phyloP scores from a whole-genome alignment of 2,797 vertebrate genomes.

The Sebastiscus albofasciatus region DNA sequence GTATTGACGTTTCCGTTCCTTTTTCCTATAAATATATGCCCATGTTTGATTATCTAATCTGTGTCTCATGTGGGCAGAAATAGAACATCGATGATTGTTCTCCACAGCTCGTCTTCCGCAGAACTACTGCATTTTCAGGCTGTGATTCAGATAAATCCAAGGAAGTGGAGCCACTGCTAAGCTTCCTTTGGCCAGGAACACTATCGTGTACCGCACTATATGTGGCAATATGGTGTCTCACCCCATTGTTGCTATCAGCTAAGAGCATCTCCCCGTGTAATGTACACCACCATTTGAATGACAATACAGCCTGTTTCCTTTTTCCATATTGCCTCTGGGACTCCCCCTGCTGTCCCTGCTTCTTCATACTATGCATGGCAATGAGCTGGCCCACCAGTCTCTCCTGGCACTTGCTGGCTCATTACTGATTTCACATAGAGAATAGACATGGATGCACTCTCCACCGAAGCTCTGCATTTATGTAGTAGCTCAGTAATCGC shows the following conservation, averaged over 20 bases:
- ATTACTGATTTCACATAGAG: conserved; percentile 62
- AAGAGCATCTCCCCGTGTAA: conserved; percentile 43
- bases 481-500: conserved; percentile 45
- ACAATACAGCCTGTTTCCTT: conserved; percentile 47
- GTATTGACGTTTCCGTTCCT: conserved; percentile 50
- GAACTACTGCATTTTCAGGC: neutral
- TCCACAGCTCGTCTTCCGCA: neutral
- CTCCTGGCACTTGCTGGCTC: conserved; percentile 39
- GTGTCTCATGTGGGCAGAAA: conserved; percentile 49
- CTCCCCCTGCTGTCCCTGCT: conserved; percentile 47
- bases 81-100: conserved; percentile 43
- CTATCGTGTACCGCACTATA: neutral
- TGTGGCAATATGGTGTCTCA: neutral
- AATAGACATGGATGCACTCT: conserved; percentile 40
- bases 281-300: conserved; percentile 38
- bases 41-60: conserved; percentile 61
- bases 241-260: conserved; percentile 33
- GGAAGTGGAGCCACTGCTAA: conserved; percentile 18
- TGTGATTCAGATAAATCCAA: conserved; percentile 29
- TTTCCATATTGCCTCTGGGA: conserved; percentile 46
- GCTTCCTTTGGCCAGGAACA: neutral
- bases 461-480: conserved; percentile 16
- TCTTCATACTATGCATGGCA: conserved; percentile 62
- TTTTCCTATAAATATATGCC: conserved; percentile 32
- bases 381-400: conserved; percentile 52